Conservation (phyloP, 2,888 invertebrate species). For the Resseliella maxima region DNA sequence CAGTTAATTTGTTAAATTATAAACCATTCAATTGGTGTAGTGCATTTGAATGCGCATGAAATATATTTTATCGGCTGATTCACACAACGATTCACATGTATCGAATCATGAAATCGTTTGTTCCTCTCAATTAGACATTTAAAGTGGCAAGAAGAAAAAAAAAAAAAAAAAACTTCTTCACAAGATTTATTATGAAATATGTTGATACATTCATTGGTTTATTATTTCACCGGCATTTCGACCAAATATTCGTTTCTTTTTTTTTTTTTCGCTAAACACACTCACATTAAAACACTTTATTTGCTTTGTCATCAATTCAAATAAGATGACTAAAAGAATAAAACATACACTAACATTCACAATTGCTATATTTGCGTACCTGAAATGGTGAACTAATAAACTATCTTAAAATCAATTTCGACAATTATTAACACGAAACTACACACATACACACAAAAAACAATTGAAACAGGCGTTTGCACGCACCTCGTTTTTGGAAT, state of each 20-base stretch:
- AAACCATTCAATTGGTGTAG: conserved; percentile 4
- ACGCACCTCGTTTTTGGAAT: background rate
- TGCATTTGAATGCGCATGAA: background rate
- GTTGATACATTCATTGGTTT: no score
- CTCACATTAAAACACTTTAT: background rate
- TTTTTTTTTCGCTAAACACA: background rate
- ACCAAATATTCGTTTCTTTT: background rate
- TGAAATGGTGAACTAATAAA: conserved; percentile 13
- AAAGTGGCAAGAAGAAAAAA: background rate
- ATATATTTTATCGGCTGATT: background rate
- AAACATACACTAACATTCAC: background rate
- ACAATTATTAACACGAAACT: background rate
- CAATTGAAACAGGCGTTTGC: background rate
- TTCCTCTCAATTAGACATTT: background rate
- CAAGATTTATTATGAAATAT: no score
- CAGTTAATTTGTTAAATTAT: conserved; percentile 17
- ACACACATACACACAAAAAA: background rate
- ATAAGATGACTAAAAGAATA: no score
- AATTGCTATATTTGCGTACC: background rate
- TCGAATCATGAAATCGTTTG: conserved; percentile 6
- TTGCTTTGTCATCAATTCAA: no score
- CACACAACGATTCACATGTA: background rate
- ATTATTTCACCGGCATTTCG: conserved; percentile 13
- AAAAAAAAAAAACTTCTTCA: background rate
- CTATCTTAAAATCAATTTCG: background rate